phyloP scores from a whole-genome alignment of 2,797 vertebrate species.

The Pelochelys cantorii region DNA sequence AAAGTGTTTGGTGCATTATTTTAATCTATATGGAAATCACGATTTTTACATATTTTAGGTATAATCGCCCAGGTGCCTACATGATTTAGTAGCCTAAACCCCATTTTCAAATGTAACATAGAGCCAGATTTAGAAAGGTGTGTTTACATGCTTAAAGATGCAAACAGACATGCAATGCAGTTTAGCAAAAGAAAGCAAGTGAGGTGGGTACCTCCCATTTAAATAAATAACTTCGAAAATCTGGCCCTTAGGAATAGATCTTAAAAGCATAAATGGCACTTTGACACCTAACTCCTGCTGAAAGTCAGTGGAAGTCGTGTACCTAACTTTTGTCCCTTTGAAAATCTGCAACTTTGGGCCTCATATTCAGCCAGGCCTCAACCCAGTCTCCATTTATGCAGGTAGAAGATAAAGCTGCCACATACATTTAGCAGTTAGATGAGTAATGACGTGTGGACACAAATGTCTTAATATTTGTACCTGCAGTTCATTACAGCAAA shows the following conservation, averaged over 20 bases:
- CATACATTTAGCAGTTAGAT: neutral
- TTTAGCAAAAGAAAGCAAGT: neutral
- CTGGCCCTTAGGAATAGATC: neutral
- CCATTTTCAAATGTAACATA: neutral
- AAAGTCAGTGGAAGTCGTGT: neutral
- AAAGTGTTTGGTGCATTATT: constrained; percentile 81
- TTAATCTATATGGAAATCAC: constrained; percentile 50
- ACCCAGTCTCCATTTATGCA: neutral
- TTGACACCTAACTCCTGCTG: neutral
- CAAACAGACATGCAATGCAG: neutral
- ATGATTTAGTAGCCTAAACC: neutral
- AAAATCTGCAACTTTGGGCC: neutral
- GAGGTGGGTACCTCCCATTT: neutral
- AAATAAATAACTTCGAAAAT: neutral
- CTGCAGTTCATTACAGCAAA: neutral
- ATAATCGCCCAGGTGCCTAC: neutral
- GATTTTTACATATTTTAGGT: neutral
- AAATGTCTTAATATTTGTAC: neutral
- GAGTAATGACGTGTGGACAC: neutral
- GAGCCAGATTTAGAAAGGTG: neutral
- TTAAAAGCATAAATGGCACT: neutral
- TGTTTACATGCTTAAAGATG: neutral
- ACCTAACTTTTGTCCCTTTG: neutral
- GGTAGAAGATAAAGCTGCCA: neutral
- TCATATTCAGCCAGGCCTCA: neutral